Evolutionary conservation across 2,888 invertebrate species (phyloP).

Genomic region (Cataglyphis cursor): DNA sequence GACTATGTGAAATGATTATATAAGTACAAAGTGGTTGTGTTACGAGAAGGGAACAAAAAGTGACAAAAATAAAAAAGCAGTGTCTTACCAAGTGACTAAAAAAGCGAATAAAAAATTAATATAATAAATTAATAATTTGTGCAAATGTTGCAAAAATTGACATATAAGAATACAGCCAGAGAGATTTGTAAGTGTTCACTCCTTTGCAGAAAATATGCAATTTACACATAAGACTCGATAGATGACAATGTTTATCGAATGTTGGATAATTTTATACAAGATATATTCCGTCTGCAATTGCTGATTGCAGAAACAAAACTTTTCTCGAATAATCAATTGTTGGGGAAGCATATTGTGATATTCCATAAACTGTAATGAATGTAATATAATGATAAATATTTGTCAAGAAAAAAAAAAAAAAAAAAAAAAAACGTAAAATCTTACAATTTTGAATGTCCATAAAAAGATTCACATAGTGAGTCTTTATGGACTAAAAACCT

Average conservation of each 20-base stretch:
- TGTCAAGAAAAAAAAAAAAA: background rate
- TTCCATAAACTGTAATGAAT: background rate
- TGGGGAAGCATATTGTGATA: background rate
- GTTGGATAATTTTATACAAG: background rate
- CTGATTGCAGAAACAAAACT: background rate
- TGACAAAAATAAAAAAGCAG: background rate
- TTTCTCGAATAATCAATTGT: background rate
- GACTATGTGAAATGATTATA: background rate
- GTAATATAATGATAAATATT: too few relatives aligned
- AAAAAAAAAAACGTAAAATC: background rate
- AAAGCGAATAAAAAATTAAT: background rate
- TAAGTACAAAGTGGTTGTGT: conserved; percentile 5
- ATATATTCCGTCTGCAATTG: background rate
- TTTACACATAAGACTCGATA: background rate
- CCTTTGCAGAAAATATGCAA: background rate
- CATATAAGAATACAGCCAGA: background rate
- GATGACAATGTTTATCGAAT: background rate
- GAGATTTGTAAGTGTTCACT: background rate
- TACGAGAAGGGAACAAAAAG: background rate
- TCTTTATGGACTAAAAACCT: background rate
- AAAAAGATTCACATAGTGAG: background rate
- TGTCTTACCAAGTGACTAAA: background rate
- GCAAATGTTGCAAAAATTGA: background rate
- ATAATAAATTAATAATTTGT: background rate
- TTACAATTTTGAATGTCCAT: background rate